These are phyloP conservation scores for Dromius quadrimaculatus DNA, from an alignment of 2,888 invertebrate species.

Conservation along the genomic window DNA sequence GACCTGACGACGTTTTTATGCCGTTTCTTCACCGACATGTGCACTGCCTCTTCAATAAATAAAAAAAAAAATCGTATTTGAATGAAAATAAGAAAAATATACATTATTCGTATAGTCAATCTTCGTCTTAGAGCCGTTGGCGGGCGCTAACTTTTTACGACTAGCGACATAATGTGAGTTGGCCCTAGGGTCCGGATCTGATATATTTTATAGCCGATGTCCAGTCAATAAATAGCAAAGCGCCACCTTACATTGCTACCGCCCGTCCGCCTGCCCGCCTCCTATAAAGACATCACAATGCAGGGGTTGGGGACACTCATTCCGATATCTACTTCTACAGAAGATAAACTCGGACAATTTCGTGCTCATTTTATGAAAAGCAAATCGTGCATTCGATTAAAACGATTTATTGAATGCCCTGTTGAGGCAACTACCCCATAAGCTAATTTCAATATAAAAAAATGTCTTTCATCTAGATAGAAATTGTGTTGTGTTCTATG, in stretches of 20 bases:
- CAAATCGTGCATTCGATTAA: too few relatives aligned
- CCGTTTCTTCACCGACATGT: too few relatives aligned
- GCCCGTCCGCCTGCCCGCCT: slow-evolving; percentile 52
- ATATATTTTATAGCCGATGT: slow-evolving; percentile 68
- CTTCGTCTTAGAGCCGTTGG: not conserved
- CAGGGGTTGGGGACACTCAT: slow-evolving; percentile 3
- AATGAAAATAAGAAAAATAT: not conserved
- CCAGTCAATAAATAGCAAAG: slow-evolving; percentile 68
- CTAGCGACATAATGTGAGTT: slow-evolving; percentile 61
- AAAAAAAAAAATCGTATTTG: not conserved
- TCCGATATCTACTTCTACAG: slow-evolving; percentile 4
- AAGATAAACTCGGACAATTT: too few relatives aligned
- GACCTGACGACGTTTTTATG: slow-evolving; percentile 3
- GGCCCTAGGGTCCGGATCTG: slow-evolving; percentile 56
- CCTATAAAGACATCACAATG: slow-evolving; percentile 34
- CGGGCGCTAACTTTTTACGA: slow-evolving; percentile 65
- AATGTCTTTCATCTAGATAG: too few relatives aligned
- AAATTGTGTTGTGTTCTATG: too few relatives aligned
- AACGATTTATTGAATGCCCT: too few relatives aligned
- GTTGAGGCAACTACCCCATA: too few relatives aligned
- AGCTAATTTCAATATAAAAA: too few relatives aligned
- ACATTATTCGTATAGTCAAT: not conserved
- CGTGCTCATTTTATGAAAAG: too few relatives aligned
- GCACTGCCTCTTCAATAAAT: too few relatives aligned
- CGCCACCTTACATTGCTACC: slow-evolving; percentile 61